Percentiles rank a stretch among this genome's conserved stretches.
Conservation (phyloP, 2,888 invertebrate genomes). For the Harpalus rubripes region DNA sequence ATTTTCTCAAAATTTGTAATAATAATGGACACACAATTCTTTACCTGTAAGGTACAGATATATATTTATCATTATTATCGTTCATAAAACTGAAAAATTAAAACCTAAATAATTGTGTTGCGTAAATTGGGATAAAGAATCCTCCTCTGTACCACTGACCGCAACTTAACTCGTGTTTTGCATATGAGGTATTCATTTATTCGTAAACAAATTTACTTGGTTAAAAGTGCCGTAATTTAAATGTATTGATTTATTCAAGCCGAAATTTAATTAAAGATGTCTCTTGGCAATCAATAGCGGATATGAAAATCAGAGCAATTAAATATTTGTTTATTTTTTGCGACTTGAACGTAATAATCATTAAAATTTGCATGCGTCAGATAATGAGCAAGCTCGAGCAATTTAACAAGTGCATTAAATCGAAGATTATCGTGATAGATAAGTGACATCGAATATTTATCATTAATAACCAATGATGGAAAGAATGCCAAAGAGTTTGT, state of each 20-base stretch:
- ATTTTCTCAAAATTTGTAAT: too few species aligned
- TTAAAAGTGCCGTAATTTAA: neutral
- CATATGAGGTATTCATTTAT: neutral
- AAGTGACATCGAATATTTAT: constrained; percentile 51
- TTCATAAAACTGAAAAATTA: too few species aligned
- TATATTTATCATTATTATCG: too few species aligned
- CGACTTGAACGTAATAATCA: constrained; percentile 28
- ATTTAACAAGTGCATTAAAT: constrained; percentile 54
- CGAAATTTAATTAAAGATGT: constrained; percentile 18
- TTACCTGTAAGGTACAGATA: too few species aligned
- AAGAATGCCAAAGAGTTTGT: neutral
- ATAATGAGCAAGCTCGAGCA: constrained; percentile 34
- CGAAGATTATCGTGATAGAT: constrained; percentile 41
- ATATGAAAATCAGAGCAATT: constrained; percentile 44
- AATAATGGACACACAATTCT: too few species aligned
- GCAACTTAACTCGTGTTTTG: neutral
- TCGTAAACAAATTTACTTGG: constrained; percentile 6
- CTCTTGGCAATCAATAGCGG: constrained; percentile 24
- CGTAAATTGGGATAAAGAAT: too few species aligned
- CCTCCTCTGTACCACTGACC: neutral
- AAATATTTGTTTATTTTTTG: constrained; percentile 40
- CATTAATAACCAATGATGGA: constrained; percentile 2
- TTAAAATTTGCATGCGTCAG: constrained; percentile 47
- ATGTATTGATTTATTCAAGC: constrained; percentile 3
- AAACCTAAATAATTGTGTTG: too few species aligned